Conservation (phyloP, 2,113 vertebrate species). For the Thalassarche chlororhynchos region DNA sequence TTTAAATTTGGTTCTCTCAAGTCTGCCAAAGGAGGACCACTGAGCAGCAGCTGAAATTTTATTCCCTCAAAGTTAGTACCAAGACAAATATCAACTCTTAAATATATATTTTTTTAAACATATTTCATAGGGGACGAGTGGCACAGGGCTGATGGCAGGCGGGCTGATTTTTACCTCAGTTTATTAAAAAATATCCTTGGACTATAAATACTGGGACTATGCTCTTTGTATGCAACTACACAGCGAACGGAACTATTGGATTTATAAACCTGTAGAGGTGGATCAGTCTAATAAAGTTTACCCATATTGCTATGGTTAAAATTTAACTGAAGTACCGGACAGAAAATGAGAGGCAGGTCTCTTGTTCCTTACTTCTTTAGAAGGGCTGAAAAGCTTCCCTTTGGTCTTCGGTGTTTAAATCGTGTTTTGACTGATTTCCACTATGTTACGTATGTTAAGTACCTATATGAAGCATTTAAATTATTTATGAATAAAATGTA, state of each 20-base stretch:
- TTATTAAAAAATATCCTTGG: background rate
- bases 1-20: background rate
- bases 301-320: background rate
- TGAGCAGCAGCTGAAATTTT: background rate
- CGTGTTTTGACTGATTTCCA: background rate
- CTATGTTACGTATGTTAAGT: accelerated
- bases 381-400: background rate
- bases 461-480: accelerated
- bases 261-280: background rate
- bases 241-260: accelerated
- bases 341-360: background rate
- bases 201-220: background rate
- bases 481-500: background rate
- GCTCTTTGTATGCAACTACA: background rate
- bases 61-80: too few species aligned
- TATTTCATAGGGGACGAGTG: background rate
- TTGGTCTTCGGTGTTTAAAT: background rate
- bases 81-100: background rate
- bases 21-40: background rate
- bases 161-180: background rate
- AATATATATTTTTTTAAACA: background rate
- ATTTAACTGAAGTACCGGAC: background rate
- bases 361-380: background rate
- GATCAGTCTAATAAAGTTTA: background rate
- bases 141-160: background rate